These are phyloP conservation scores for Oceanodroma tethys DNA, from an alignment of 2,113 vertebrate genomes.

Conservation along the genomic window DNA sequence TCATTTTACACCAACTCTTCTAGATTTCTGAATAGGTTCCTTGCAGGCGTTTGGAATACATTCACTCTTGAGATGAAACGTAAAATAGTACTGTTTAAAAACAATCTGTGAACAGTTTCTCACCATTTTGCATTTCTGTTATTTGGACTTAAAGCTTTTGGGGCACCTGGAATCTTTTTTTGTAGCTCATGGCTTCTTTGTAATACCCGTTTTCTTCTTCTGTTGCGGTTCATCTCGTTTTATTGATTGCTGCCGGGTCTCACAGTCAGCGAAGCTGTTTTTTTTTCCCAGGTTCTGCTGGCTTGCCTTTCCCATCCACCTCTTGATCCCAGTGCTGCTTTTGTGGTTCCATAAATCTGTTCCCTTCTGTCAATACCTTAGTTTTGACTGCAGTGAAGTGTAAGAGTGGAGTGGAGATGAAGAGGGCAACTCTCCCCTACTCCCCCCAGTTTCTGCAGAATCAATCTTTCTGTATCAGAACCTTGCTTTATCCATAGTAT, in stretches of 20 bases:
- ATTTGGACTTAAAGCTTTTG: neutral
- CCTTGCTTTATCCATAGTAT: neutral
- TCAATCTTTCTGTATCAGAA: neutral
- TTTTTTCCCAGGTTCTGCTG: neutral
- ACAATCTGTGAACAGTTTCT: neutral
- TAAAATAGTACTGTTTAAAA: neutral
- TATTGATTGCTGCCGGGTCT: neutral
- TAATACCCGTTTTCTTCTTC: neutral
- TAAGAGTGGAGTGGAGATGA: neutral
- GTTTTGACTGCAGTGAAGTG: neutral
- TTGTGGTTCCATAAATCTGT: neutral
- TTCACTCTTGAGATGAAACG: neutral
- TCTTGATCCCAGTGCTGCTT: neutral
- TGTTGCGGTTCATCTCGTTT: neutral
- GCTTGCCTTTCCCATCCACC: neutral
- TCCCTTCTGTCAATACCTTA: neutral
- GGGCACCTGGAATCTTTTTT: neutral
- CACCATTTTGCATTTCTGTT: neutral
- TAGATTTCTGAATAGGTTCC: neutral
- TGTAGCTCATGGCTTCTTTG: neutral
- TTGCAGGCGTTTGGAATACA: neutral
- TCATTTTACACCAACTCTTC: neutral
- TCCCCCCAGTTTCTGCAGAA: neutral
- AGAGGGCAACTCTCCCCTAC: neutral
- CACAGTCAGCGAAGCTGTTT: neutral